phyloP scores from a whole-genome alignment of 2,888 invertebrate genomes.

The Clanis bilineata region DNA sequence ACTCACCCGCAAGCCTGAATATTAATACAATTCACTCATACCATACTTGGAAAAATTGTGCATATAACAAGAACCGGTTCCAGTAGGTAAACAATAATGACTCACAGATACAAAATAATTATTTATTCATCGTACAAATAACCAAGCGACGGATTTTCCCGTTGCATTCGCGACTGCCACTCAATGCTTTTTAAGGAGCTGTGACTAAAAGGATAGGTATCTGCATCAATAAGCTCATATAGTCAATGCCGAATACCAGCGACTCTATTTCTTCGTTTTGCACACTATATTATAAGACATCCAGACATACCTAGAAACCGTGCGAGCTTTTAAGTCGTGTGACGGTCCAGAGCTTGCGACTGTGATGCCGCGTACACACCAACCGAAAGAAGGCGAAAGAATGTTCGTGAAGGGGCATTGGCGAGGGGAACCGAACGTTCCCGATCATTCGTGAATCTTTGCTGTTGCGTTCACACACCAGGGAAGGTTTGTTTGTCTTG shows the following conservation, averaged over 20 bases:
- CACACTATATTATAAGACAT: not conserved
- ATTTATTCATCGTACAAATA: constrained; percentile 42
- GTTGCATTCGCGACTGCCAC: constrained; percentile 30
- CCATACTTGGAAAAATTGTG: constrained; percentile 62
- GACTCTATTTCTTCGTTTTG: not conserved
- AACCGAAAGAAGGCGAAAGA: too few relatives aligned
- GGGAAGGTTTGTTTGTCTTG: too few relatives aligned
- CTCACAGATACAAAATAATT: constrained; percentile 47
- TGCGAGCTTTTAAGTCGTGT: not conserved
- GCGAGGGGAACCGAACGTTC: too few relatives aligned
- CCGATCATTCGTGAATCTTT: too few relatives aligned
- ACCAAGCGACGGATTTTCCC: constrained; percentile 43
- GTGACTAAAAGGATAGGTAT: constrained; percentile 5
- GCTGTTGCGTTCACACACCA: too few relatives aligned
- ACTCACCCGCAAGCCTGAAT: constrained; percentile 47
- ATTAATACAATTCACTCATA: constrained; percentile 53
- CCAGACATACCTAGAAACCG: not conserved
- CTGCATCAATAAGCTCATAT: not conserved
- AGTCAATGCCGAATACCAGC: not conserved
- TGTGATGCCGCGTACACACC: too few relatives aligned
- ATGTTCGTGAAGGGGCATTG: too few relatives aligned
- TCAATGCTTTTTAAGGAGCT: constrained; percentile 6
- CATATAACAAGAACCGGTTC: constrained; percentile 58
- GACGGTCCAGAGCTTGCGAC: not conserved
- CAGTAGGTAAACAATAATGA: constrained; percentile 55